Conservation (phyloP, 2,797 vertebrate genomes). For the Triplophysa bombifrons region DNA sequence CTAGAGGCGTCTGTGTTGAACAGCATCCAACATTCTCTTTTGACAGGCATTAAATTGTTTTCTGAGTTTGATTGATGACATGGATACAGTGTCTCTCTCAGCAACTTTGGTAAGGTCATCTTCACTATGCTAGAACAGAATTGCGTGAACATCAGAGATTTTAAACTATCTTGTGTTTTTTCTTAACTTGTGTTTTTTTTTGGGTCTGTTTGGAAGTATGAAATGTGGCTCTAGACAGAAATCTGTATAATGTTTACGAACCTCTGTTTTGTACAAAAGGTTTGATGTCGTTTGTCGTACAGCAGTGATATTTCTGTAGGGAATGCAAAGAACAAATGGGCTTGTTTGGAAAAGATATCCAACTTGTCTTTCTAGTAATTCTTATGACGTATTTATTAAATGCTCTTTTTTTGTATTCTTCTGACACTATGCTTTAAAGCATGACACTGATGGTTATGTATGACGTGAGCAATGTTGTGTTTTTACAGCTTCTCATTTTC, state of each 20-base stretch:
- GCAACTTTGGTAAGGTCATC: conserved; percentile 36
- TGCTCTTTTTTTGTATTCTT: too few species aligned
- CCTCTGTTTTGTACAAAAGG: not conserved
- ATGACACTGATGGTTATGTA: too few species aligned
- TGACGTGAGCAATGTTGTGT: not conserved
- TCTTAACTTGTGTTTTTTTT: not conserved
- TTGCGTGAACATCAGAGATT: conserved; percentile 32
- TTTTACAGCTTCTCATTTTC: not conserved
- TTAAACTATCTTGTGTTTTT: conserved; percentile 13
- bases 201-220: not conserved
- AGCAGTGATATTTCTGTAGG: too few species aligned
- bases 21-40: conserved; percentile 65
- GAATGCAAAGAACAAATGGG: not conserved
- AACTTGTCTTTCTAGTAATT: not conserved
- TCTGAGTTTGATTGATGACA: conserved; percentile 74
- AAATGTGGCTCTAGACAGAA: not conserved
- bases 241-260: not conserved
- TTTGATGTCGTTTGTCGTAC: not conserved
- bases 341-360: not conserved
- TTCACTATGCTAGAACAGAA: conserved; percentile 37
- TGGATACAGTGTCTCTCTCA: conserved; percentile 56
- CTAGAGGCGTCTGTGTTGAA: conserved; percentile 60
- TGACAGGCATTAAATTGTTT: conserved; percentile 73
- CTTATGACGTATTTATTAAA: too few species aligned
- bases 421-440: not conserved